Base-by-base conservation (phyloP, 2,797 vertebrate genomes). In the Pseudomugil gertrudae region DNA sequence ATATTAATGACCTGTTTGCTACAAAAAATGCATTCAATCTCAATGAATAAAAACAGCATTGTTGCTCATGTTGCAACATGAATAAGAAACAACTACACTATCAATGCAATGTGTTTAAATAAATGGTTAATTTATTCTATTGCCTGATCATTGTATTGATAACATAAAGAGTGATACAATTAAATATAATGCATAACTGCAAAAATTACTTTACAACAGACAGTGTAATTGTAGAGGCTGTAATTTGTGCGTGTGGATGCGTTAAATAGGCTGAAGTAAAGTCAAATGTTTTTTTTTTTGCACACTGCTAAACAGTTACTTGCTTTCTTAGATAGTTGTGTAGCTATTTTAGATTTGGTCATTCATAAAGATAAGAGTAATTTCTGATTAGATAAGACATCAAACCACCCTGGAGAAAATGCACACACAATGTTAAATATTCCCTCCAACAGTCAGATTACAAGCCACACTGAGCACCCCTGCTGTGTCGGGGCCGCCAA, bases 371-470 rank as follows among this genome's bases (percentile, higher is more conserved):
- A 9, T 8, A 38, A 26, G 26, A 66, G 24, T 27, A 24, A n/a
- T 38, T 40, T 65, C 63, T 55, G 17, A 64, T 58, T n/a, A 64
- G 47, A 68, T 77, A 61, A 84, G 80, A 73, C 66, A 72, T 86
- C 67, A 79, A 78, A 75, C 55, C 45, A 35, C 72, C 72, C 48
- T 52, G 56, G 57, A 76, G 79, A 66, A 78, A 78, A 78, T 47
- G 33, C 33, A 32, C 57, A 72, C 54, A 77, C 62, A 82, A 72
- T 66, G 72, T 79, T 67, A 81, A 87, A 86, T 78, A 84, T 79
- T 27, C 50, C 74, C 62, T 66, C 81, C 75, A 74, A 79, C 83
- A 72, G 84, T 75, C 59, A 84, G 80, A 87, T 88, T 87, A 89
- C 74, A 80, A 81, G 69, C 62, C 72, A 72, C 53, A 71, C 78